A percentile compares a stretch with the other conserved stretches of the same genome.
These are phyloP conservation scores for Drosophila ohnishii DNA, from an alignment of 1,140 invertebrate genomes.

Conservation along the genomic window DNA sequence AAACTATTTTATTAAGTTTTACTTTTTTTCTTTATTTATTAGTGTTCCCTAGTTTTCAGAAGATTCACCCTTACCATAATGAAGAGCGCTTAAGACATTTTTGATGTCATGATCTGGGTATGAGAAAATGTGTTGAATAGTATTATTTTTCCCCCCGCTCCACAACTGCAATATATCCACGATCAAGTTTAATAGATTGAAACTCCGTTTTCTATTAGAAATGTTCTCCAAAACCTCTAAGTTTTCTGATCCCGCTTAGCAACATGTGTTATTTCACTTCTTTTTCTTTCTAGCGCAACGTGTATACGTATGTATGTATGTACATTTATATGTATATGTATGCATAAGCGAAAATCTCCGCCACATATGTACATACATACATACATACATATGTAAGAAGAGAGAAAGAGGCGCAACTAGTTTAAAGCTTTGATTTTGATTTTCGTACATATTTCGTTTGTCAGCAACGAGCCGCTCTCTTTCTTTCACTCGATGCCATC, in stretches of 20 bases:
- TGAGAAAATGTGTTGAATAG: too few species aligned
- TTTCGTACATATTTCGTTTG: conserved; percentile 1
- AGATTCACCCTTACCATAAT: background rate
- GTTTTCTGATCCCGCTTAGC: conserved; percentile 53
- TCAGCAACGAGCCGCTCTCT: conserved; percentile 1
- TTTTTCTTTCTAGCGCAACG: conserved; percentile 34
- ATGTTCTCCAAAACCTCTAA: conserved; percentile 17
- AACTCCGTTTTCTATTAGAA: conserved; percentile 30
- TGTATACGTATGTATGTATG: conserved; percentile 21
- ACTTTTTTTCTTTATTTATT: background rate
- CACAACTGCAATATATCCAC: background rate
- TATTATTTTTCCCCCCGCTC: background rate
- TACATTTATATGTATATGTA: conserved; percentile 9
- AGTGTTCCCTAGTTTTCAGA: background rate
- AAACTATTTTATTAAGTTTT: too few species aligned
- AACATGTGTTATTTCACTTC: conserved; percentile 59
- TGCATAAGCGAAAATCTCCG: conserved; percentile 6
- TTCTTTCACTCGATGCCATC: conserved; percentile 1
- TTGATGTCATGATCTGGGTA: too few species aligned
- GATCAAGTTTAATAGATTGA: conserved; percentile 57
- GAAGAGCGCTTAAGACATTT: too few species aligned
- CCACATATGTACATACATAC: conserved; percentile 4
- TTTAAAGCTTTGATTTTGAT: conserved; percentile 61
- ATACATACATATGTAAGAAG: too few species aligned
- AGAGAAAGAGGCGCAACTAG: conserved; percentile 59